These are phyloP conservation scores for Emydoidea blandingii DNA, from an alignment of 2,797 vertebrate genomes.

Conservation along the genomic window DNA sequence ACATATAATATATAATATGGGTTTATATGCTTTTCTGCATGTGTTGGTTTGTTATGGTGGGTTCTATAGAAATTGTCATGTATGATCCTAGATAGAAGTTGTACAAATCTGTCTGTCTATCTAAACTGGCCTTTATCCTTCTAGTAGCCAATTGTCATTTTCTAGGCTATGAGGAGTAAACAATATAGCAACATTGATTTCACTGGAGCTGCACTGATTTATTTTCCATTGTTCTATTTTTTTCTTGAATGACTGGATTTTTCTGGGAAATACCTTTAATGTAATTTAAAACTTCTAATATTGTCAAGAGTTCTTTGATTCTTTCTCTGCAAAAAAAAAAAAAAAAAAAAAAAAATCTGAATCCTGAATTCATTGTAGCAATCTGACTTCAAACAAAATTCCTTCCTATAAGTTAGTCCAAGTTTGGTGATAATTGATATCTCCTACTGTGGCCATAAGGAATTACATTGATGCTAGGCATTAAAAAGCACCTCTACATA, in stretches of 20 bases:
- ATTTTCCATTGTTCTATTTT: too few species aligned
- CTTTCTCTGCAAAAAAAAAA: too few species aligned
- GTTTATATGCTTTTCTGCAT: neutral
- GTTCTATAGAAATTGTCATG: neutral
- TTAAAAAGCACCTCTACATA: neutral
- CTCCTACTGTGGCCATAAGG: neutral
- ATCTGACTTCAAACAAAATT: neutral
- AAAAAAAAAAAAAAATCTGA: neutral
- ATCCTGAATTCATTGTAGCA: neutral
- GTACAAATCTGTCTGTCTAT: neutral
- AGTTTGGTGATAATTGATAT: rapidly evolving
- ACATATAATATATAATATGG: neutral
- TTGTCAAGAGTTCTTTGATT: neutral
- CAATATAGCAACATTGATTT: too few species aligned
- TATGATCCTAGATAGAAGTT: neutral
- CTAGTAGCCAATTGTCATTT: too few species aligned
- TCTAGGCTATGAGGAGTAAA: too few species aligned
- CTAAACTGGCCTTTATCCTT: neutral
- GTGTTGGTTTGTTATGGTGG: neutral
- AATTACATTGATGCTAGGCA: neutral
- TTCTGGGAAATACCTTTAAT: neutral
- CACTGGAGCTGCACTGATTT: too few species aligned
- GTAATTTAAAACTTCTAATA: neutral
- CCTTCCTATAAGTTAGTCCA: neutral
- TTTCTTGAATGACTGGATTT: too few species aligned